A percentile compares a stretch with the other conserved stretches of the same genome.
Conservation (phyloP, 2,113 vertebrate genomes). For the Rafetus swinhoei region DNA sequence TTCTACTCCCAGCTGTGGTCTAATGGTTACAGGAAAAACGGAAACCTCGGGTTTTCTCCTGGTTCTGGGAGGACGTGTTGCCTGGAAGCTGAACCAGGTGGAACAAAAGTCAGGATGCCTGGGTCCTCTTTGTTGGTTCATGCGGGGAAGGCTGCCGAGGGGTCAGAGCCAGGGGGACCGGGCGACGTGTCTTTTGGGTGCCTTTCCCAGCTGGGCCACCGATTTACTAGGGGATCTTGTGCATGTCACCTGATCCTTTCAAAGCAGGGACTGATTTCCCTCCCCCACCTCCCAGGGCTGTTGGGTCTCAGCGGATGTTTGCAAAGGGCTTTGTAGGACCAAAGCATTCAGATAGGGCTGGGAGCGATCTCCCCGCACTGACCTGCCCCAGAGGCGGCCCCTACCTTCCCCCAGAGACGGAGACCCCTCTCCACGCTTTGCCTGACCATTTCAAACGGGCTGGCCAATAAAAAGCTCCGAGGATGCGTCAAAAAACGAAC, state of each 20-base stretch:
- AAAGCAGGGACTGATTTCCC: background rate
- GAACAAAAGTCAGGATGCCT: background rate
- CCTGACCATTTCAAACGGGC: background rate
- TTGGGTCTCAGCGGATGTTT: background rate
- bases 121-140: background rate
- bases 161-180: background rate
- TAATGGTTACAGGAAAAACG: background rate
- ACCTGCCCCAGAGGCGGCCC: background rate
- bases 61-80: accelerated
- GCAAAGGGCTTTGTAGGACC: background rate
- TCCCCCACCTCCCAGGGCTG: background rate
- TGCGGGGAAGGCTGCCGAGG: accelerated
- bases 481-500: background rate
- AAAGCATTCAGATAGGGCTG: background rate
- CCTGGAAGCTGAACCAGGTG: accelerated
- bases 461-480: slow-evolving; percentile 5
- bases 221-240: background rate
- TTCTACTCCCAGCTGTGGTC: accelerated
- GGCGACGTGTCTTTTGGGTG: background rate
- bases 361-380: background rate
- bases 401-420: background rate
- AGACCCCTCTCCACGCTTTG: background rate
- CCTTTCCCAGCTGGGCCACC: background rate
- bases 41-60: accelerated
- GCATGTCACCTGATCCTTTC: background rate